Percentiles rank a stretch among this genome's conserved stretches.
Evolutionary conservation across 2,888 invertebrate genomes (phyloP).

Genomic region (Dynastes maya): DNA sequence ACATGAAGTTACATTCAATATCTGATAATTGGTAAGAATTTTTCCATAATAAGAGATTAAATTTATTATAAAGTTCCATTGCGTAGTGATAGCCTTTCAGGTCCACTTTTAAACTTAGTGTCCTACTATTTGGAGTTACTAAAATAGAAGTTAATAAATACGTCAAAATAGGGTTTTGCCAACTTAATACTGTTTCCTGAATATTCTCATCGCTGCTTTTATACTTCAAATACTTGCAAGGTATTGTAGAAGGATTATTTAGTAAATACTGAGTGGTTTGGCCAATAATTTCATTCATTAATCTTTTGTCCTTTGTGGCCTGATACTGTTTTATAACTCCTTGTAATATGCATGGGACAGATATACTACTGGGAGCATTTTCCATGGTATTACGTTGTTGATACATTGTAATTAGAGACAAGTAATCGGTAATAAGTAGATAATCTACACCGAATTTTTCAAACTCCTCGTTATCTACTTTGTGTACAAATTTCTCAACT

Average conservation of each 20-base stretch:
- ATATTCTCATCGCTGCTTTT: conserved; percentile 14
- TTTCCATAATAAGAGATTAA: conserved; percentile 76
- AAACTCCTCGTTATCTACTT: conserved; percentile 38
- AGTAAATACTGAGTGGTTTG: conserved; percentile 60
- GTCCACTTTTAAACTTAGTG: conserved; percentile 67
- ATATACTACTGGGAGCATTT: conserved; percentile 49
- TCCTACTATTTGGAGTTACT: conserved; percentile 61
- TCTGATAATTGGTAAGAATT: conserved; percentile 74
- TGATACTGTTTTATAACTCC: conserved; percentile 60
- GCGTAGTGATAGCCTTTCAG: conserved; percentile 73
- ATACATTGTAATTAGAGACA: conserved; percentile 57
- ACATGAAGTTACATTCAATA: conserved; percentile 67
- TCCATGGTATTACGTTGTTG: conserved; percentile 48
- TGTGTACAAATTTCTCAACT: conserved; percentile 39
- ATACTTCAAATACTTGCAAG: conserved; percentile 55
- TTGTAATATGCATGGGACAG: conserved; percentile 61
- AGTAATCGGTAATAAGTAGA: conserved; percentile 62
- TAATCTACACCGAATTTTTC: conserved; percentile 59
- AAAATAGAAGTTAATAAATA: conserved; percentile 58
- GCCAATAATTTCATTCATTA: conserved; percentile 63
- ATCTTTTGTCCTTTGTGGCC: conserved; percentile 58
- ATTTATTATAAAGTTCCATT: conserved; percentile 70
- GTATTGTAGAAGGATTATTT: conserved; percentile 59
- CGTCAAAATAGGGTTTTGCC: conserved; percentile 54
- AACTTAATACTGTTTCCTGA: conserved; percentile 21